Base-by-base conservation (phyloP, 2,888 invertebrate genomes). In the Lithophane semibrunnea region DNA sequence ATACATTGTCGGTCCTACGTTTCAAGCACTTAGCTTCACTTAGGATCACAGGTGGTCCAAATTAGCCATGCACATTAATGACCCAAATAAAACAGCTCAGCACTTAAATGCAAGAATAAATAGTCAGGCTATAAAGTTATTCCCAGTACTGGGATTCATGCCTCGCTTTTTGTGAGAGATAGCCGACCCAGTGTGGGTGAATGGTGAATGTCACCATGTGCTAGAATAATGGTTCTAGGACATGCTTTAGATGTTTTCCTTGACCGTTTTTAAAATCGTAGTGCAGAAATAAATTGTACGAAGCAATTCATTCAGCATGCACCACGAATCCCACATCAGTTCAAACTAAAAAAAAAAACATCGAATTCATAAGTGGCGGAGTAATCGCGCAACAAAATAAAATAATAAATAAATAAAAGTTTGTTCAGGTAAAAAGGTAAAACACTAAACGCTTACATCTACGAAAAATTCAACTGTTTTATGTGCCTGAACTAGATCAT, bases 1-100 rank as follows among this genome's bases (percentile, higher is more conserved):
- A 5, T 49, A 66, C 66, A 66, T 49, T 66, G 29, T 66, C 12
- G 16, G 12, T 66, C 24, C 5, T 42, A 54, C 24, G 12, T 56
- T 54, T 12, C 9, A 58, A 79, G 49, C 42, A 79, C 79, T 76
- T 60, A 70, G 71, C n/a, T 71, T 29, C 49, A 70, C 58, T 79
- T 12, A 49, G 2, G 54, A 42, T 13, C 49, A 1, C 79, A 79
- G 69, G 29, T 69, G 76, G 13, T 4, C n/a, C 2, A 12, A 58
- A 70, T 71, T 52, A 79, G 24, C 54, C 24, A 37, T 56, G 24
- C 69, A 77, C 21, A 24, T 77, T 63, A 54, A 77, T 56, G 37
- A n/a, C 3, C n/a, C 10, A 66, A 54, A 29, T 70, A 70, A 37
- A 74, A 21, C n/a, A 29, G 29, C 13, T 24, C 16, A 3, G 9